Evolutionary conservation across 2,113 vertebrate species (phyloP), one percentile per base, ranked within the genome.

Genomic region (Ctenodactylus gundi): DNA sequence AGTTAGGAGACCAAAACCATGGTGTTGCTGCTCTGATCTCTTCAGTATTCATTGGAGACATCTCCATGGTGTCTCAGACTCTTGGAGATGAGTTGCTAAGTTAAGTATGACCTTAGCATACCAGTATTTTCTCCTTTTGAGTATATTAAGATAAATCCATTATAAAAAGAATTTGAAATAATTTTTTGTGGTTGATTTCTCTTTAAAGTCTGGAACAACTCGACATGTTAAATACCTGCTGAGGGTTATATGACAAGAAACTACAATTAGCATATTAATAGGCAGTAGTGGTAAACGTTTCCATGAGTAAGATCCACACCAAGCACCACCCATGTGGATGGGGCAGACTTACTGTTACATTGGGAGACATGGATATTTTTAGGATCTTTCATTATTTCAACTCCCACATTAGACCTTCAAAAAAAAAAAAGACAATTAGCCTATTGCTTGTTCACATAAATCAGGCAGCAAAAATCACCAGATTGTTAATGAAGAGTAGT

Each of bases 351-450:
- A 96, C 96, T 85, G 34, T 93, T 80, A 76, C 93, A 97, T 25
- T 6, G 21, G 15, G 55, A 82, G 65, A 97, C 91, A 31, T n/a
- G 17, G n/a, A 29, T 75, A 12, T 44, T 29, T 62, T 94, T 44
- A 46, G 86, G 14, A 4, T 25, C 23, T 62, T 93, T 91, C 68
- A 95, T 81, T 36, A 94, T 94, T 90, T 97, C 96, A 88, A 65
- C 78, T 67, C 86, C 95, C 29, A 96, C 80, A 15, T 90, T 96
- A 67, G 94, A 96, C 91, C 95, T 97, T 91, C 51, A 96, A 90
- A 80, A 95, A 62, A 80, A 95, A 62, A 73, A 18, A 93, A 73
- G 55, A 78, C 29, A 46, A 51, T 92, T 75, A 88, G 41, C 53
- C 53, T 93, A 3, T 5, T 6, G 2, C 77, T 13, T 91, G 15